Evolutionary conservation across 2,113 vertebrate species (phyloP).

Genomic region (Petroica traversi): DNA sequence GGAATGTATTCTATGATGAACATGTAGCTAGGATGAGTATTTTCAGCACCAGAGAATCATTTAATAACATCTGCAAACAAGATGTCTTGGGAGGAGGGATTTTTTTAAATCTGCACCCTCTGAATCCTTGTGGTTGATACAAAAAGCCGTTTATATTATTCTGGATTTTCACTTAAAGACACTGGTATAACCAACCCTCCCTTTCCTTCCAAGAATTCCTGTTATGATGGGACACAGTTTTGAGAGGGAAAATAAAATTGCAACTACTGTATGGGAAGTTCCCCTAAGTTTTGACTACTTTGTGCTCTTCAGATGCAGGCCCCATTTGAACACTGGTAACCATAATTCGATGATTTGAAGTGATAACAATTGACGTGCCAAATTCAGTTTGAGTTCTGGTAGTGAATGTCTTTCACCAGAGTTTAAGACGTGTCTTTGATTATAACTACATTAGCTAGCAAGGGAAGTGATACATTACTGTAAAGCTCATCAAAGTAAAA

Average conservation of each 20-base stretch:
- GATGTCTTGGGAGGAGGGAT: neutral
- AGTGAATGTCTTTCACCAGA: neutral
- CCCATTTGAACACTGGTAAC: neutral
- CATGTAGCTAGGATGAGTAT: neutral
- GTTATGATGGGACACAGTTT: neutral
- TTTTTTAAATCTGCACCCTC: neutral
- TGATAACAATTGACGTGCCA: neutral
- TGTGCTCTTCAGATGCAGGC: neutral
- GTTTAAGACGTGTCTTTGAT: neutral
- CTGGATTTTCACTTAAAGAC: conserved; percentile 15
- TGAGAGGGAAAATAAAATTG: neutral
- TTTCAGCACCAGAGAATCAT: conserved; percentile 15
- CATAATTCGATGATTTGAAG: neutral
- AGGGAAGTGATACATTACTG: neutral
- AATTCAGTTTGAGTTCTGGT: neutral
- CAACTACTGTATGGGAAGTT: neutral
- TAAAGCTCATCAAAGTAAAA: neutral
- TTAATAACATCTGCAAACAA: conserved; percentile 51
- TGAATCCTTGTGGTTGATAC: neutral
- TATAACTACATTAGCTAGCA: neutral
- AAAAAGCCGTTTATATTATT: neutral
- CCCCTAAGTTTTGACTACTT: neutral
- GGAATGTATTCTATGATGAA: conserved; percentile 23
- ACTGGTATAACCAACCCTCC: neutral
- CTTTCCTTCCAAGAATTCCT: neutral